Base-by-base conservation (phyloP, 2,888 invertebrate species). In the Machimus atricapillus region DNA sequence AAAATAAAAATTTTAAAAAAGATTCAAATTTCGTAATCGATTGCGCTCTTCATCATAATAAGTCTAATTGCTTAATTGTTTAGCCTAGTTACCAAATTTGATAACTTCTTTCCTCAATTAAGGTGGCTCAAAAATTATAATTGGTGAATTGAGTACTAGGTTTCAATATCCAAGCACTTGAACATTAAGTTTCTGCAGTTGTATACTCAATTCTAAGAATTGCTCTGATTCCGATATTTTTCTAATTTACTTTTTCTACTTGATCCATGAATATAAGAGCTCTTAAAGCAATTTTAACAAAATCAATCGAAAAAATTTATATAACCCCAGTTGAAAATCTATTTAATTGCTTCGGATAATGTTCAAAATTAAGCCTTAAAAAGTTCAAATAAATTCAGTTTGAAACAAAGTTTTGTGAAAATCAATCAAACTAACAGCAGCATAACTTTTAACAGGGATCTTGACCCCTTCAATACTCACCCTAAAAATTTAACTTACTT, bases 401-500 rank as follows among this genome's bases (percentile, higher is more conserved):
- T 14, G 43, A 1, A 12, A 14, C 43, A 16, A 14, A 46, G 3
- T 16, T 46, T 0, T 16, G 40, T 12, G 12, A 40, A 40, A 40
- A 40, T 12, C 40, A 40, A 46, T 46, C 43, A 46, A 46, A 46
- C 1, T 12, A 5, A 14, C 43, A 14, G 43, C 16, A 16, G 3
- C 16, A 16, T 46, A 46, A 16, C 14, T 14, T 46, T 14, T 46
- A 46, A 46, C 3, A 46, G 0, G 43, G 0, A 46, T 14, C 16
- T 46, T 46, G 0, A 78, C 37, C 23, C 19, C 46, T 46, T 43
- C 4, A 16, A 46, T 27, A 27, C 23, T 23, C 7, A 14, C 9
- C 56, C 9, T 16, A 56, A 82, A 56, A n/a, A 46, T 46, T 46
- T 46, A 89, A 96, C 97, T 96, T 92, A 97, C 97, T 97, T 97